Percentiles rank a stretch among this genome's conserved stretches.
Conservation (phyloP, 2,888 invertebrate species). For the Eudasyphora cyanicolor region DNA sequence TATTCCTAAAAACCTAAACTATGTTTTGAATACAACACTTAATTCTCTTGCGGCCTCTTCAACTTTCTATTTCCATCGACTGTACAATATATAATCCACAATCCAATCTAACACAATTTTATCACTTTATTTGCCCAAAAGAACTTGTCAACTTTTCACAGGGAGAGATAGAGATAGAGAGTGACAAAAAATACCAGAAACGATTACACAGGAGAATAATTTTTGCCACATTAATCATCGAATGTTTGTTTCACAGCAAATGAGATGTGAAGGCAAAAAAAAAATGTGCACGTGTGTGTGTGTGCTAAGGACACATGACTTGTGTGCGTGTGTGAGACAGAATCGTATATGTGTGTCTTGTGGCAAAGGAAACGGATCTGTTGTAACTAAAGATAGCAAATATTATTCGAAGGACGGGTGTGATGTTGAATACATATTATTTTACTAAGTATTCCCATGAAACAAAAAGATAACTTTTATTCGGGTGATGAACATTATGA, state of each 20-base stretch:
- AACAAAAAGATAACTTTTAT: not conserved
- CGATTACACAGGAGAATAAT: constrained; percentile 59
- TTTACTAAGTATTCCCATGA: not conserved
- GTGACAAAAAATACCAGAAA: not conserved
- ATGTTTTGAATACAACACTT: too few species aligned
- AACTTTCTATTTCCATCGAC: too few species aligned
- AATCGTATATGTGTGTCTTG: not conserved
- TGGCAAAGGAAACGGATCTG: not conserved
- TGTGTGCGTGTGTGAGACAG: not conserved
- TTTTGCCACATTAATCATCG: constrained; percentile 62
- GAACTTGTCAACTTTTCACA: too few species aligned
- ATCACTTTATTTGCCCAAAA: not conserved
- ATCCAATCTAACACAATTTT: not conserved
- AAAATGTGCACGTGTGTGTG: too few species aligned
- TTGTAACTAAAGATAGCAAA: not conserved
- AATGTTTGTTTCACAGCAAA: constrained; percentile 54
- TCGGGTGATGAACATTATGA: constrained; percentile 44
- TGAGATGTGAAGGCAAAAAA: not conserved
- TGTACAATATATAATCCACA: not conserved
- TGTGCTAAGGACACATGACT: not conserved
- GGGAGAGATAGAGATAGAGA: not conserved
- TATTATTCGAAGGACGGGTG: not conserved
- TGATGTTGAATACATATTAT: not conserved
- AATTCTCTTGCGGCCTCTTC: not conserved
- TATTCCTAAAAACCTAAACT: too few species aligned